Base-by-base conservation (phyloP, 2,113 vertebrate species). In the Pica pica region DNA sequence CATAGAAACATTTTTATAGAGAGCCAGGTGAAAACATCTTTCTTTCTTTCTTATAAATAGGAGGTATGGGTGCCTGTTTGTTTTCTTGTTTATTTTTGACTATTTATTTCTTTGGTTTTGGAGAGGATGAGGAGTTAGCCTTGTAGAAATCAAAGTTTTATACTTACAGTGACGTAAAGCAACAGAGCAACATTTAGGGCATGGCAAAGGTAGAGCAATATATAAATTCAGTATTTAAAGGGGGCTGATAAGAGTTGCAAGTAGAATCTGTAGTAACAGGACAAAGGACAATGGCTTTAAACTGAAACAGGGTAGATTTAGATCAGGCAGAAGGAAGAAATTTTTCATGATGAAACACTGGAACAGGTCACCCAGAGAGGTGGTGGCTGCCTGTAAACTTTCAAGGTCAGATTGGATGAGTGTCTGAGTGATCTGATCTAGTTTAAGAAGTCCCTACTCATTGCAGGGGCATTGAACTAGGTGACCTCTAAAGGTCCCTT, bases 391-490 rank as follows among this genome's bases (percentile, higher is more conserved):
- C 42, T 81, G 31, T 26, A 33, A 64, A 41, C 16, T 11, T 20
- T 71, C 2, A 41, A 47, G 18, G 11, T 52, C 17, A 35, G 49
- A 12, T 1, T 59, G 33, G 6, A 16, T 1, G 3, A 16, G 21
- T 7, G 22, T 42, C n/a, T 59, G 64, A 47, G n/a, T 7, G 37
- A 46, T 27, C 39, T 73, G 19, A 47, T 23, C 5, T 2, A 11
- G 11, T 7, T 59, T 16, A 67, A 65, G 37, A 39, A 67, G 20
- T 35, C 17, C 7, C 26, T 50, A 35, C 35, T 57, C 35, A 26
- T 9, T 76, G 52, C 27, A 60, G 35, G 10, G 6, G 4, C 0
- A 0, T 44, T 67, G 26, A 6, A 61, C 14, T 44, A 49, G 17
- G 5, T 3, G 3, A 30, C 11, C 6, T 39, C 26, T 56, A 75